Evolutionary conservation across 2,888 invertebrate species (phyloP).

Genomic region (Cantharis rufa): DNA sequence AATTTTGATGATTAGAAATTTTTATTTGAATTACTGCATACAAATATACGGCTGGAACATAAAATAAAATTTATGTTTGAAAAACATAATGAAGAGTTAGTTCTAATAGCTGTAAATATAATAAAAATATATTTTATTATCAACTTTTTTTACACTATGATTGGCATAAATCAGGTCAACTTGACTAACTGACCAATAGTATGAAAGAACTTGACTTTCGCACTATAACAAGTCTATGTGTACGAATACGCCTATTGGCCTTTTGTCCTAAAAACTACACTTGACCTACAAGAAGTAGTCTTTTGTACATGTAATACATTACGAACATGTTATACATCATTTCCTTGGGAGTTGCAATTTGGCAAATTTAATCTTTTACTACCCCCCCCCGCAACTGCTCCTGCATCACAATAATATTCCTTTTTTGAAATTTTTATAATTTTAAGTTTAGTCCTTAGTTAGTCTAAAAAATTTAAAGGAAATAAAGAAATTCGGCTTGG

Average conservation of each 20-base stretch:
- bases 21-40: not conserved
- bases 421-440: no score
- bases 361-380: not conserved
- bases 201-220: slow-evolving; percentile 35
- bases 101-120: not conserved
- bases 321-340: slow-evolving; percentile 1
- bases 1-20: not conserved
- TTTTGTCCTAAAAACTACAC: slow-evolving; percentile 52
- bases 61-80: not conserved
- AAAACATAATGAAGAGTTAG: not conserved
- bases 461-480: not conserved
- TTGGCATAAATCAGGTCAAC: slow-evolving; percentile 39
- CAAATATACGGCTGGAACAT: not conserved
- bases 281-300: slow-evolving; percentile 36
- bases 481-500: slow-evolving; percentile 7
- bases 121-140: slow-evolving; percentile 4
- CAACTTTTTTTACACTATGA: slow-evolving; percentile 11
- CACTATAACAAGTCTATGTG: slow-evolving; percentile 35
- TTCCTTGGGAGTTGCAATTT: not conserved
- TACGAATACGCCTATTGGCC: slow-evolving; percentile 45
- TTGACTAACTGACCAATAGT: slow-evolving; percentile 37
- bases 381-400: not conserved
- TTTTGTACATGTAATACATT: slow-evolving; percentile 23
- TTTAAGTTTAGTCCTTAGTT: no score
- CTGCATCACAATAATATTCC: no score